Percentiles rank a stretch among this genome's conserved stretches.
Evolutionary conservation across 1,140 invertebrate genomes (phyloP).

Genomic region (Solenopsis fugax): DNA sequence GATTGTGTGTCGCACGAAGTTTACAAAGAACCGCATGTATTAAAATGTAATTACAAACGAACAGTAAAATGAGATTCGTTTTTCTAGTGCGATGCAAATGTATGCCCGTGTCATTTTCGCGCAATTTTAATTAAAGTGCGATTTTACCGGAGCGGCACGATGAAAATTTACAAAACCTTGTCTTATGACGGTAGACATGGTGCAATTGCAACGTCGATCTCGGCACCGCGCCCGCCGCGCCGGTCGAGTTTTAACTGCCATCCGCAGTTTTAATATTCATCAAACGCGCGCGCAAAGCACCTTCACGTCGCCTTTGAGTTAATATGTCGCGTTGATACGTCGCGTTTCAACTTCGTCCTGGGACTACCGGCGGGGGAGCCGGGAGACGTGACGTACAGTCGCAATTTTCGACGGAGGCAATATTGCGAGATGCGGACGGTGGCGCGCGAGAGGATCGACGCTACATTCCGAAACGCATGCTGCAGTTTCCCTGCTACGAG

Average conservation of each 20-base stretch:
- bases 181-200: background rate
- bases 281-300: background rate
- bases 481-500: background rate
- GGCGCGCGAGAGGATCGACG: background rate
- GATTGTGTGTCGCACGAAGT: background rate
- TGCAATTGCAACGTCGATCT: background rate
- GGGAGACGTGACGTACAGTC: constrained; percentile 1
- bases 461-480: constrained; percentile 5
- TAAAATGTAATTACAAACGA: background rate
- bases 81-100: background rate
- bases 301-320: background rate
- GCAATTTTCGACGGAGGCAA: background rate
- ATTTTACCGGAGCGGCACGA: background rate
- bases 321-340: constrained; percentile 24
- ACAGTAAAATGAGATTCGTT: background rate
- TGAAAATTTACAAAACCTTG: background rate
- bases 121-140: constrained; percentile 2
- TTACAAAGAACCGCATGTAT: background rate
- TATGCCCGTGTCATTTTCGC: background rate
- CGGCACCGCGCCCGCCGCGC: no score
- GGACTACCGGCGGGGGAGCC: background rate
- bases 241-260: constrained; percentile 7
- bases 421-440: background rate
- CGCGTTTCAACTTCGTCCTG: background rate
- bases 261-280: constrained; percentile 33